Evolutionary conservation across 2,113 vertebrate species (phyloP).

Genomic region (Indri indri): DNA sequence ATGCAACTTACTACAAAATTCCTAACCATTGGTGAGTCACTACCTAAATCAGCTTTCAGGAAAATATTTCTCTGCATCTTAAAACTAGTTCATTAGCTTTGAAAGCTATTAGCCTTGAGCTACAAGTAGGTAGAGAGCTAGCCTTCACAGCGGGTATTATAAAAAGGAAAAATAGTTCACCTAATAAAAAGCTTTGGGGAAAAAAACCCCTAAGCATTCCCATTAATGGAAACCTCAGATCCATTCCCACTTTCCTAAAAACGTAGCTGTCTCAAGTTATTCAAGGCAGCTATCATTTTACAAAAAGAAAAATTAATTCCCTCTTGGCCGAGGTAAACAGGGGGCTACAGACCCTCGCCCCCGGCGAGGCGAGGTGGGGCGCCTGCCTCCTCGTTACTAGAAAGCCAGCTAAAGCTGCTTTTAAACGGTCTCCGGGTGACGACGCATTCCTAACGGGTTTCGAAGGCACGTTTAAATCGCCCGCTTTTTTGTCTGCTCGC

Average conservation of each 20-base stretch:
- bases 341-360: neutral
- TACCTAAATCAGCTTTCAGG: neutral
- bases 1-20: neutral
- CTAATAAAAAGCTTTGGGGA: conserved; percentile 28
- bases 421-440: conserved; percentile 35
- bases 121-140: neutral
- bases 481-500: conserved; percentile 70
- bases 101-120: conserved; percentile 4
- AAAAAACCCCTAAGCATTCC: neutral
- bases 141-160: neutral
- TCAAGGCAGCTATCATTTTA: neutral
- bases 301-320: neutral
- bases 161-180: conserved; percentile 47
- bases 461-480: conserved; percentile 67
- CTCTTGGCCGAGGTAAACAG: neutral
- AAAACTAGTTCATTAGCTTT: conserved; percentile 45
- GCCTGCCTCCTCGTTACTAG: neutral
- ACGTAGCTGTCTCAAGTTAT: neutral
- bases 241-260: neutral
- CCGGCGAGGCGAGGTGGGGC: neutral
- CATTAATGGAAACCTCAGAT: neutral
- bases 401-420: conserved; percentile 41
- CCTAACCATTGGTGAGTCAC: neutral
- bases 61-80: neutral
- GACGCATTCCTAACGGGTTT: conserved; percentile 57